These are phyloP conservation scores for Ichneumoninae sp. DNA, from an alignment of 2,888 invertebrate genomes.

Conservation along the genomic window DNA sequence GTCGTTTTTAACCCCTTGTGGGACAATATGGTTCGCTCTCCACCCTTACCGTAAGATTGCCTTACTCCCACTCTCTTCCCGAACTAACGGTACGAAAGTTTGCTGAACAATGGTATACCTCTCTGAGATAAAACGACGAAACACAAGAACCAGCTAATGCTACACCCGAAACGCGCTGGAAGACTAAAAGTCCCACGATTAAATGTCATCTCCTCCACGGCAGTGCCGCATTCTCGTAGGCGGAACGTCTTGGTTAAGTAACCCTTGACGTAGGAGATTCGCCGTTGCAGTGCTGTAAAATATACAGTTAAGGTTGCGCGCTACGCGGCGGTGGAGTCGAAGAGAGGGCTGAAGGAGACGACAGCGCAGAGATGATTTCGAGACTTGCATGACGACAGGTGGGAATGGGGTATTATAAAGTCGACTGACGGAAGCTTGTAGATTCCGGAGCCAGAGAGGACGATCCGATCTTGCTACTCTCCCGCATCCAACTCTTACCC, in stretches of 20 bases:
- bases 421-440: slow-evolving; percentile 52
- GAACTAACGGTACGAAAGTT: background rate
- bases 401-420: slow-evolving; percentile 64
- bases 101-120: background rate
- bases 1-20: too few relatives aligned
- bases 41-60: background rate
- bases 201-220: slow-evolving; percentile 13
- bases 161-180: background rate
- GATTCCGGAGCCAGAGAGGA: slow-evolving; percentile 40
- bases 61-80: background rate
- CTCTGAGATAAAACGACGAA: background rate
- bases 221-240: background rate
- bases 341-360: slow-evolving; percentile 29
- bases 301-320: slow-evolving; percentile 42
- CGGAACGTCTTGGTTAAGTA: slow-evolving; percentile 31
- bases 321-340: slow-evolving; percentile 6
- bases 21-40: background rate
- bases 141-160: background rate
- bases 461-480: slow-evolving; percentile 21
- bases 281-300: slow-evolving; percentile 15
- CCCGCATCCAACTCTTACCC: background rate
- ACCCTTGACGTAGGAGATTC: slow-evolving; percentile 38
- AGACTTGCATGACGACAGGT: slow-evolving; percentile 56
- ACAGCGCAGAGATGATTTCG: slow-evolving; percentile 50
- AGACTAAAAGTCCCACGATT: slow-evolving; percentile 7